Percentiles rank a stretch among this genome's conserved stretches.
Evolutionary conservation across 2,797 vertebrate species (phyloP).

Genomic region (Tokudaia tokunoshimensis): DNA sequence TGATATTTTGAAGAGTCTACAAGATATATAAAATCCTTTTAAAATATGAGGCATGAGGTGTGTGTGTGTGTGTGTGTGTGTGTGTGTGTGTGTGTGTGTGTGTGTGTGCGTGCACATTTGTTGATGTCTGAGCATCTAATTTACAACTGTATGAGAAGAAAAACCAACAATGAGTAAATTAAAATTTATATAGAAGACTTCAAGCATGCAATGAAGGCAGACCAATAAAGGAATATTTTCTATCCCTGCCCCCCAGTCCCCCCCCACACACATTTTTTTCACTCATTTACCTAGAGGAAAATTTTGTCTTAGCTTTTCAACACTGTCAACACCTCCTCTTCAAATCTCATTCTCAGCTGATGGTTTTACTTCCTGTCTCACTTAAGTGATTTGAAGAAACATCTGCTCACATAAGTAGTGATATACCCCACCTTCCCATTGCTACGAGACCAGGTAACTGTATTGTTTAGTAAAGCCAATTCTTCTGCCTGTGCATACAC

Average conservation of each 20-base stretch:
- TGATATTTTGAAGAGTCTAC: not conserved
- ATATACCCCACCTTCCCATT: not conserved
- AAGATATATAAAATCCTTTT: not conserved
- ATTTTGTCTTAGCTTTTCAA: not conserved
- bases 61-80: not conserved
- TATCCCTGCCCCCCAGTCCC: no score
- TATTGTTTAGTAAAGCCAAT: not conserved
- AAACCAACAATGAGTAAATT: not conserved
- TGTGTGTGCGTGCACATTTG: no score
- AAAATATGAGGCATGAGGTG: not conserved
- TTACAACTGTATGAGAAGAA: not conserved
- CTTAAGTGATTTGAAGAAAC: slow-evolving; percentile 39
- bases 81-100: not conserved
- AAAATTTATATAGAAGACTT: not conserved
- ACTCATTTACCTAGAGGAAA: not conserved
- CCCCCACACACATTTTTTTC: not conserved
- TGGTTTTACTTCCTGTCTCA: slow-evolving; percentile 28
- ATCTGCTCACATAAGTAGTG: not conserved
- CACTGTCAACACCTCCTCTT: slow-evolving; percentile 18
- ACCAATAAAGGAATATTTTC: not conserved
- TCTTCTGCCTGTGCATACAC: not conserved
- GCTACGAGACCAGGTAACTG: not conserved
- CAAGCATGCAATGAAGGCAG: not conserved
- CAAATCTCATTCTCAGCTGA: not conserved
- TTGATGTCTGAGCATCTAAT: not conserved